Base-by-base conservation (phyloP, 2,113 vertebrate genomes). In the Misgurnus mizolepis region DNA sequence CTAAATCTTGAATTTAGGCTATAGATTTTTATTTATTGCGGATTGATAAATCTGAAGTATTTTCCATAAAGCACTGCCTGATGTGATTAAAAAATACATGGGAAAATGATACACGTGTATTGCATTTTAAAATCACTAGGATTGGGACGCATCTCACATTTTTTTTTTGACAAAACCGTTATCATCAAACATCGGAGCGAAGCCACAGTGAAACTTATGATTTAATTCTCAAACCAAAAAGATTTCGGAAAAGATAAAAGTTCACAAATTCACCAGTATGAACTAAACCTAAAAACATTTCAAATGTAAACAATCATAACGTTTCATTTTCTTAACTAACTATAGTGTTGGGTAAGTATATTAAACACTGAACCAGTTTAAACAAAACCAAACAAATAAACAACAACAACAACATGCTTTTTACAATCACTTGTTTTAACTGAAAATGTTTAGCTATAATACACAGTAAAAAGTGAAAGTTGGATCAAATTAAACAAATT, bases 141-240 rank as follows among this genome's bases (percentile, higher is more conserved):
- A 22, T 22, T 22, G 22, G 22, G 22, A 22, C 22, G 22, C 22
- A 22, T 22, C 22, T 22, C 22, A 22, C 22, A 22, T 22, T 22
- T 22, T 22, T 22, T 22, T 22, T 69, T 6, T 5, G 12, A 17
- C 67, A 11, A 17, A 14, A 39, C 67, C 14, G 6, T 49, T 14
- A 18, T 47, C 4, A 27, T 53, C 67, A 10, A 34, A 22, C 15
- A 7, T 18, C 9, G 1, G 11, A 88, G 74, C 82, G 43, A 55
- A 80, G 88, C 69, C 88, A 71, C 62, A 78, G 40, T 71, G 9
- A 10, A 27, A 55, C 80, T 88, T 80, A 81, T 84, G 58, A 82
- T 88, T 85, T 93, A 73, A 85, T 87, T 92, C 89, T 89, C 86
- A 93, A 92, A 93, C 93, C 94, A 90, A 93, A 90, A 89, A 87